phyloP scores from a whole-genome alignment of 2,113 vertebrate genomes.

The Micromys minutus region DNA sequence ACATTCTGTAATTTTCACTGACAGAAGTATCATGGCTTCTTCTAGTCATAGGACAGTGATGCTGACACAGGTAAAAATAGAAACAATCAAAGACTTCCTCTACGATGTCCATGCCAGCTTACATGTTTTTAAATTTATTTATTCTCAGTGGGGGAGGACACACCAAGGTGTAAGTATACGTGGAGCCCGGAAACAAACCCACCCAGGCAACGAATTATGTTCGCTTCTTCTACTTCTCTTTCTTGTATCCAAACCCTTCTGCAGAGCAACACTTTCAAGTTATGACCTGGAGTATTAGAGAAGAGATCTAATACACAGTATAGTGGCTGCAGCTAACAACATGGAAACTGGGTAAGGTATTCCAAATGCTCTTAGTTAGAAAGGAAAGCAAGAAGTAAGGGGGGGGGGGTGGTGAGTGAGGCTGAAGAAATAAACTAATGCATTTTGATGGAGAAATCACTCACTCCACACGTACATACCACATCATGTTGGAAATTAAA shows the following conservation, averaged over 20 bases:
- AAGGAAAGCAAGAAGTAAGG: background rate
- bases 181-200: background rate
- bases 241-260: background rate
- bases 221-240: background rate
- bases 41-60: background rate
- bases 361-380: background rate
- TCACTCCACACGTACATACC: background rate
- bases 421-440: background rate
- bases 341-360: background rate
- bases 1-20: background rate
- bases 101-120: background rate
- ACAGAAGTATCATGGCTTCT: background rate
- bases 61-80: background rate
- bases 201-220: background rate
- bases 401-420: too few species aligned
- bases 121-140: background rate
- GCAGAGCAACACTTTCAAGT: background rate
- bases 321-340: background rate
- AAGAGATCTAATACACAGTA: background rate
- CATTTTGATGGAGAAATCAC: background rate
- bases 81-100: background rate
- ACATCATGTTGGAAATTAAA: background rate
- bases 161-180: background rate
- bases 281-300: background rate
- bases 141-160: background rate